phyloP scores from a whole-genome alignment of 2,797 vertebrate species.

The Caiman crocodilus region DNA sequence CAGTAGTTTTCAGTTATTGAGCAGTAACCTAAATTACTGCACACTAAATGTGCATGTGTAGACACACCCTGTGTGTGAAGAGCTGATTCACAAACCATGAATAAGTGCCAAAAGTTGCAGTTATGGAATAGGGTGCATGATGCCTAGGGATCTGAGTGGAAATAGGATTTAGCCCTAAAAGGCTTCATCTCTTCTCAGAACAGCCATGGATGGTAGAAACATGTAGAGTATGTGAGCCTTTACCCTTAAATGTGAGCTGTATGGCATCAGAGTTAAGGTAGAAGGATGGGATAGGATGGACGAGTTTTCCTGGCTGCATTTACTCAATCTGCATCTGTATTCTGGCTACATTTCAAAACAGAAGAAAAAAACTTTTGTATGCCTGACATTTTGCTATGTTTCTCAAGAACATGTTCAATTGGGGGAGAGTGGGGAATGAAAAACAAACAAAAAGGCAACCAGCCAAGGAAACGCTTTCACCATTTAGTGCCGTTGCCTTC shows the following conservation, averaged over 20 bases:
- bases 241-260: background rate
- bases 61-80: too few relatives aligned
- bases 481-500: background rate
- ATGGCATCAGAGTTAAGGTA: background rate
- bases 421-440: background rate
- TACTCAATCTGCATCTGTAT: background rate
- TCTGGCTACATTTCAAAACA: background rate
- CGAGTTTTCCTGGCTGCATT: background rate
- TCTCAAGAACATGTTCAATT: background rate
- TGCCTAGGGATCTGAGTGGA: too few relatives aligned
- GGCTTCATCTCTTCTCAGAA: too few relatives aligned
- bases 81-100: too few relatives aligned
- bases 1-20: too few relatives aligned
- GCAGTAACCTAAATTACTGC: too few relatives aligned
- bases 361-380: too few relatives aligned
- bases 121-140: too few relatives aligned
- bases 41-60: too few relatives aligned
- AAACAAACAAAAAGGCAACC: background rate
- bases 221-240: background rate
- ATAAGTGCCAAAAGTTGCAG: too few relatives aligned
- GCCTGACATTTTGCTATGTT: too few relatives aligned
- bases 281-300: background rate
- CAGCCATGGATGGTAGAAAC: background rate
- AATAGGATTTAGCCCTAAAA: background rate
- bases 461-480: too few relatives aligned